Conservation (phyloP, 2,797 vertebrate species). For the Sphaeramia orbicularis region DNA sequence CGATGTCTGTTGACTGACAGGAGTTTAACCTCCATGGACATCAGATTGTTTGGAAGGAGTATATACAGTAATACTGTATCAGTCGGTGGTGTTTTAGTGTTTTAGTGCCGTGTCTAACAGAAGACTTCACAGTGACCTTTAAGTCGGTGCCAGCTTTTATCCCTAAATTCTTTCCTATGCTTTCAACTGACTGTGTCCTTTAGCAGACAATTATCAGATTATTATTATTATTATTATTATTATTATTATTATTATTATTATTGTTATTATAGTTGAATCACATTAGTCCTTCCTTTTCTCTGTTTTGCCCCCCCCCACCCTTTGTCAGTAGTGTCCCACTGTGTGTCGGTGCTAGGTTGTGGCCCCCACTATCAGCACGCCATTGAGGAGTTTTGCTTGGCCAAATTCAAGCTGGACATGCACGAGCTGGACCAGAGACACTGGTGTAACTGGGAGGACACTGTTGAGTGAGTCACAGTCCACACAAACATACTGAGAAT, state of each 20-base stretch:
- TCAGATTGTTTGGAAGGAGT: too few relatives aligned
- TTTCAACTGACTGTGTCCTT: background rate
- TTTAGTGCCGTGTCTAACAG: background rate
- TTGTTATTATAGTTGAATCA: too few relatives aligned
- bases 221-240: too few relatives aligned
- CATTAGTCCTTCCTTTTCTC: background rate
- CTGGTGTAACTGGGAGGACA: conserved; percentile 95
- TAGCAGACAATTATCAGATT: too few relatives aligned
- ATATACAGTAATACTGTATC: background rate
- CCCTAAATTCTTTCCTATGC: background rate
- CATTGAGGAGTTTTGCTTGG: conserved; percentile 89
- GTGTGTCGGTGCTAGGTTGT: conserved; percentile 82
- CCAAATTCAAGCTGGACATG: conserved; percentile 90
- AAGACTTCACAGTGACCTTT: conserved; percentile 1
- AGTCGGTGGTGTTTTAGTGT: conserved; percentile 30
- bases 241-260: too few relatives aligned
- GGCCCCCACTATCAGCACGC: conserved; percentile 81
- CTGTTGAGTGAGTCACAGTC: conserved; percentile 88
- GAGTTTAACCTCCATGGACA: too few relatives aligned
- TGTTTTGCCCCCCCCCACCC: background rate
- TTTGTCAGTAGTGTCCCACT: conserved; percentile 79
- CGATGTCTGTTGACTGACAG: too few relatives aligned
- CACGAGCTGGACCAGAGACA: conserved; percentile 85
- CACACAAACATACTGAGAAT: too few relatives aligned
- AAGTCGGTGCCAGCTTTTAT: background rate